A percentile compares a stretch with the other conserved stretches of the same genome.
These are phyloP conservation scores for Plectropomus leopardus DNA, from an alignment of 2,113 vertebrate species.

Conservation along the genomic window DNA sequence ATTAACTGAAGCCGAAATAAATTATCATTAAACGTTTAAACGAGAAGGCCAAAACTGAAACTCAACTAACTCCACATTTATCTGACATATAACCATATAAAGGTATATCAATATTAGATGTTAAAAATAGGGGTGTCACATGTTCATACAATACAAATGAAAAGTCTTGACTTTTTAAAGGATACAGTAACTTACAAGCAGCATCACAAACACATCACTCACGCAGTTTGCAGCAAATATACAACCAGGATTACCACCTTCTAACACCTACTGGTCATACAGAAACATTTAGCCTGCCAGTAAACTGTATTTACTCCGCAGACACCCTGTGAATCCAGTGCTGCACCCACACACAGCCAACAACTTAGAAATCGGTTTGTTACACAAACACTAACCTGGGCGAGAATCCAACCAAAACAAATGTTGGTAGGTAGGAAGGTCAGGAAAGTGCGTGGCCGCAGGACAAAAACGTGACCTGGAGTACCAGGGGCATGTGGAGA, in stretches of 20 bases:
- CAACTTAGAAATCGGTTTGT: neutral
- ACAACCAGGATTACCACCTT: neutral
- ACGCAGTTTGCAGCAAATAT: no score
- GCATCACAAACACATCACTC: no score
- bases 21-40: no score
- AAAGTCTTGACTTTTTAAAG: neutral
- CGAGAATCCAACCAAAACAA: neutral
- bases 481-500: neutral
- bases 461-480: constrained; percentile 17
- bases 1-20: no score
- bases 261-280: neutral
- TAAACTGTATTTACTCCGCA: neutral
- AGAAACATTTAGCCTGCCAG: neutral
- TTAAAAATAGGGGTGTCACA: neutral
- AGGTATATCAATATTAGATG: neutral
- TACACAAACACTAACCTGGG: neutral
- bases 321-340: neutral
- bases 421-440: neutral
- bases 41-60: no score
- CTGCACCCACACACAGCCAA: neutral
- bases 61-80: no score
- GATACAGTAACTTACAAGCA: neutral
- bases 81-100: no score
- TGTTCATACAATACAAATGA: neutral
- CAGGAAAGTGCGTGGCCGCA: neutral